These are phyloP conservation scores for Psilopogon haemacephalus DNA, from an alignment of 2,113 vertebrate genomes.

Conservation along the genomic window DNA sequence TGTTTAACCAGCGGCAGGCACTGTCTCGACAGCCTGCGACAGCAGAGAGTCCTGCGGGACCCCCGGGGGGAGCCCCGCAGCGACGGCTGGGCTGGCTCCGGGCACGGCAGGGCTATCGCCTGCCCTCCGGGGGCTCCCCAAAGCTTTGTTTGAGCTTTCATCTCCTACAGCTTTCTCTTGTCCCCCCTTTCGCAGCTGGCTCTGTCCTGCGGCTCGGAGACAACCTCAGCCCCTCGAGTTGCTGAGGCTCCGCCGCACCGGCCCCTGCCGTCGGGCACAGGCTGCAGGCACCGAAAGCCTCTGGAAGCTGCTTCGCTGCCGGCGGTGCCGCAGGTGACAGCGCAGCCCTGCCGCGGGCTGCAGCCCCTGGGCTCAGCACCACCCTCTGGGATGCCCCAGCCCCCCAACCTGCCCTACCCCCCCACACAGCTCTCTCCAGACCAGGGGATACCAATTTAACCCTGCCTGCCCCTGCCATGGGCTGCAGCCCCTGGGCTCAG, in stretches of 20 bases:
- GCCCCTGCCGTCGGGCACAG: background rate
- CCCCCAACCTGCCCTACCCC: rapidly evolving
- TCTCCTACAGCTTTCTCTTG: background rate
- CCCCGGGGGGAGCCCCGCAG: background rate
- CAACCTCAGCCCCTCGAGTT: background rate
- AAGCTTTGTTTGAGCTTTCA: conserved; percentile 15
- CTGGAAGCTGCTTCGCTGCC: rapidly evolving
- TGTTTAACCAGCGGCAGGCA: conserved; percentile 16
- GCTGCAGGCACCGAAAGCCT: background rate
- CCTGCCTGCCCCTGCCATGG: too few relatives aligned
- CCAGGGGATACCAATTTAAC: background rate
- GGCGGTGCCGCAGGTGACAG: rapidly evolving
- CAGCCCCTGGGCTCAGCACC: background rate
- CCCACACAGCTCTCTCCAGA: background rate
- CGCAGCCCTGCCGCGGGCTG: rapidly evolving
- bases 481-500: background rate
- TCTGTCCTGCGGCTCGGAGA: background rate
- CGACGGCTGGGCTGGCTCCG: background rate
- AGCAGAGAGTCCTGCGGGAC: background rate
- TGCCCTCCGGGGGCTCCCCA: background rate
- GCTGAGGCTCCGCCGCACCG: rapidly evolving
- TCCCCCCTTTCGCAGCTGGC: background rate
- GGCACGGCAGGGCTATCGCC: background rate
- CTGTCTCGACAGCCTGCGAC: conserved; percentile 57
- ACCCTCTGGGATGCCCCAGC: rapidly evolving